Evolutionary conservation across 2,888 invertebrate species (phyloP), one percentile per base, ranked within the genome.

Genomic region (Syrista parreyssii): DNA sequence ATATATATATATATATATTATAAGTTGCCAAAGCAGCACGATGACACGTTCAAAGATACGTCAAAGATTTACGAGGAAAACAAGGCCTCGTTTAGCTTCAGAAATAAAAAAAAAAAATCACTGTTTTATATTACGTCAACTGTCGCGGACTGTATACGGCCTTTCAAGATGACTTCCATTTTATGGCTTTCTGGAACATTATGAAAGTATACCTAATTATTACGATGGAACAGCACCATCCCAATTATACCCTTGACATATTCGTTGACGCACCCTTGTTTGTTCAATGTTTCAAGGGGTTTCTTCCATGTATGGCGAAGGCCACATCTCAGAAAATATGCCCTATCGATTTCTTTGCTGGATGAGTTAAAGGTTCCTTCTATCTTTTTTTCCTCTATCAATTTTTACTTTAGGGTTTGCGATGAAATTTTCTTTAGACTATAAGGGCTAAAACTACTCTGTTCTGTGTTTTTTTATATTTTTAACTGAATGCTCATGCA

Each of bases 51-150:
- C 55, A 23, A 55, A 55, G 55, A 55, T 55, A 55, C 23, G 55
- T 23, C 15, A 55, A 55, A 9, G 55, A 55, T 55, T 55, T 23
- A 55, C 23, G 23, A 9, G 23, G 23, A 55, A 55, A 55, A 23
- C 9, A 55, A 23, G 55, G 23, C 9, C 55, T 9, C 23, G 55
- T 55, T 55, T 55, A 55, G 23, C 23, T 55, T 55, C 2, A 23
- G 76, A 32, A 68, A 68, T 36, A 80, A 84, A 71, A 76, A 77
- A 72, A 72, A 73, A 9, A 55, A 23, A 55, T 55, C 40, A 2
- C 1, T 23, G 1, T 40, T 55, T 23, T 55, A 1, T 55, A 55
- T 55, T 9, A 55, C 55, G 9, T 55, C 23, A 55, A 23, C 55
- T 55, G 23, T 55, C 6, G 55, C 9, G 23, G 9, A 23, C 23